Base-by-base conservation (phyloP, 2,888 invertebrate species). In the Ormia ochracea region DNA sequence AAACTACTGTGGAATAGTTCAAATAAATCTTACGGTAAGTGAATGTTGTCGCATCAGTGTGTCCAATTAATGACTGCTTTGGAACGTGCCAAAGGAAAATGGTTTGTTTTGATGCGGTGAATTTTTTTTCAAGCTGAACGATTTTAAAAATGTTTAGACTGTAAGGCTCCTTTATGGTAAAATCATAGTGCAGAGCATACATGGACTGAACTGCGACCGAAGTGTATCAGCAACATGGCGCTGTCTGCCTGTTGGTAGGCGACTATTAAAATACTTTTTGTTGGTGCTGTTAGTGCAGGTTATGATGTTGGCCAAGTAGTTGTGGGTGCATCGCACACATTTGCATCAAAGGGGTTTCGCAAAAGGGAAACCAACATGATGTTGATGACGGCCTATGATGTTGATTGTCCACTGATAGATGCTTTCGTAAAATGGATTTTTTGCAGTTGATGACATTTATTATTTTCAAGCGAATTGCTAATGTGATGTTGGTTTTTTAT, bases 221-320 rank as follows among this genome's bases (percentile, higher is more conserved):
- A 76, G 80, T 76, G 76, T 80, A 80, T 80, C 80, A 80, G 65
- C 75, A 80, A 76, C 75, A 76, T 69, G 56, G 59, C 69, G 58
- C 9, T 74, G 66, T 66, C 50, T 66, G 61, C 63, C 61, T 52
- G 41, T 61, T 58, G 21, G 52, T 58, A 50, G 66, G 33, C 50
- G 65, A 33, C 58, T 74, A 66, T 74, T 74, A 66, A 66, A 74
- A 58, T 58, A 50, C 31, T 23, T 56, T 36, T 56, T 68, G 52
- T 54, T 73, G 50, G 33, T 50, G 31, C 28, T 75, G 50, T 19
- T 19, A 31, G 12, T 3, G 38, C 21, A 19, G 41, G 17, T n/a
- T n/a, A 12, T 7, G 19, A 7, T 31, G 69, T 43, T 17, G 31
- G 3, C 12, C 5, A 23, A 33, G n/a, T 4, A 26, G 19, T 0